These are phyloP conservation scores for Dallia pectoralis DNA, from an alignment of 2,797 vertebrate species.

Conservation along the genomic window DNA sequence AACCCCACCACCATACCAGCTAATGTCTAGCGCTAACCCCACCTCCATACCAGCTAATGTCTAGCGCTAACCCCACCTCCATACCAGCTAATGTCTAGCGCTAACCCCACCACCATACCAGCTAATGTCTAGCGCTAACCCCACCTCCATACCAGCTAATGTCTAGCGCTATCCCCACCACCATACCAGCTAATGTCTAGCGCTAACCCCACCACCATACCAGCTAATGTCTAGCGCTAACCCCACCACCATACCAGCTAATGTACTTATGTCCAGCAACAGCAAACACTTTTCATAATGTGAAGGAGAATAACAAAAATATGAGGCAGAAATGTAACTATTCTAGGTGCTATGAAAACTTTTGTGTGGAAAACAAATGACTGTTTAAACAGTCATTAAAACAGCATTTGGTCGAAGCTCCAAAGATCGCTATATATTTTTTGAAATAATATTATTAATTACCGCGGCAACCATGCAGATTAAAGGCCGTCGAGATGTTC, in stretches of 20 bases:
- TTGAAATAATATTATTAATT: too few species aligned
- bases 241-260: neutral
- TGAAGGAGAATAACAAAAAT: neutral
- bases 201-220: neutral
- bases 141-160: too few species aligned
- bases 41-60: neutral
- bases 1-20: neutral
- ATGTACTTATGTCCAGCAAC: too few species aligned
- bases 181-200: neutral
- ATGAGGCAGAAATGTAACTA: neutral
- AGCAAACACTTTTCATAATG: neutral
- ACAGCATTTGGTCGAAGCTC: too few species aligned
- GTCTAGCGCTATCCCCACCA: too few species aligned
- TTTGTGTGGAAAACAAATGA: slow-evolving; percentile 23
- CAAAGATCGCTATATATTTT: too few species aligned
- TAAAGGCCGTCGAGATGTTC: too few species aligned
- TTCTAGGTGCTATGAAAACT: slow-evolving; percentile 22
- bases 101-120: too few species aligned
- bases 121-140: too few species aligned
- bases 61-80: too few species aligned
- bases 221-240: neutral
- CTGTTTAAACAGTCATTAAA: slow-evolving; percentile 8
- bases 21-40: neutral
- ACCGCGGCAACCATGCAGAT: too few species aligned
- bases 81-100: too few species aligned